Conservation (phyloP, 2,113 vertebrate species). For the Saccopteryx bilineata region DNA sequence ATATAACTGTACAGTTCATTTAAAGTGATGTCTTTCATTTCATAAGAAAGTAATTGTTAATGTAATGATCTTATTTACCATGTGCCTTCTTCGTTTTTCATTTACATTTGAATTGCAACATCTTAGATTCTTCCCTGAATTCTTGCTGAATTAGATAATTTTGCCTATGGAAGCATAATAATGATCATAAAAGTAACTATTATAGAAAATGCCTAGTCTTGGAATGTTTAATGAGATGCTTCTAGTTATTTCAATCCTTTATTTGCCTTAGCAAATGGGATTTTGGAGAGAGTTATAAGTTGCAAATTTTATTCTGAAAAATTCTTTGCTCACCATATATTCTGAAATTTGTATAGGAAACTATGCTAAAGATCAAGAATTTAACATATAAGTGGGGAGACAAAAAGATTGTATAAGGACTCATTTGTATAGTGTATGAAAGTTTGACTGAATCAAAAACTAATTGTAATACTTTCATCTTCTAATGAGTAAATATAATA, state of each 20-base stretch:
- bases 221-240: slow-evolving; percentile 17
- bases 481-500: slow-evolving; percentile 67
- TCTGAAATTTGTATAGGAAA: slow-evolving; percentile 28
- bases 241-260: background rate
- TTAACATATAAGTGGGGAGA: background rate
- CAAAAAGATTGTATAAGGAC: slow-evolving; percentile 45
- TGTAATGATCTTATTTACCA: slow-evolving; percentile 64
- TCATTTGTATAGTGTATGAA: slow-evolving; percentile 70
- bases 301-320: slow-evolving; percentile 58
- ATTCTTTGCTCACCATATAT: slow-evolving; percentile 1
- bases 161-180: slow-evolving; percentile 53
- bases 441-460: slow-evolving; percentile 75
- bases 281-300: slow-evolving; percentile 3
- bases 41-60: slow-evolving; percentile 50
- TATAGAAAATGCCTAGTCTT: background rate
- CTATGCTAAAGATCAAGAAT: slow-evolving; percentile 47
- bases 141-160: slow-evolving; percentile 64
- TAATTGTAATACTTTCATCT: slow-evolving; percentile 75
- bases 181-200: slow-evolving; percentile 58
- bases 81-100: slow-evolving; percentile 56
- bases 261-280: slow-evolving; percentile 25
- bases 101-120: slow-evolving; percentile 80
- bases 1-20: background rate
- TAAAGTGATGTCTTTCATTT: slow-evolving; percentile 68
- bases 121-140: slow-evolving; percentile 22